Evolutionary conservation across 2,113 vertebrate genomes (phyloP), one percentile per base, ranked within the genome.

Genomic region (Gymnocephalus cernua): DNA sequence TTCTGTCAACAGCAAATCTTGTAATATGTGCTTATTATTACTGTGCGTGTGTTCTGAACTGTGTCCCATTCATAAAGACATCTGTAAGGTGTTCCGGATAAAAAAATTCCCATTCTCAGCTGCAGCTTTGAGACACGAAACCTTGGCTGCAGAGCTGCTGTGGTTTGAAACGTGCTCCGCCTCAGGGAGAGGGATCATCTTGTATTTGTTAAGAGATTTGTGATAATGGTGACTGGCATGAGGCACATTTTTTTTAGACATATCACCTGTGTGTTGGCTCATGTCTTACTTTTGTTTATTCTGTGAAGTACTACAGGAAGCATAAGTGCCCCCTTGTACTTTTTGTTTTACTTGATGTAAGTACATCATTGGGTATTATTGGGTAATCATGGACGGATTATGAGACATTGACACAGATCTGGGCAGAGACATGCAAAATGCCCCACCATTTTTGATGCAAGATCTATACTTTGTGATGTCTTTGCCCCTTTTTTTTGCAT

Each of bases 191-290:
- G 13, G 64, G 73, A 81, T 84, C 78, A 78, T 53, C 53, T 27
- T 4, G 15, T 65, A 25, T 81, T 81, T 84, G 29, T 62, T 25
- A 21, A 44, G 56, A 83, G 77, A 78, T 87, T 65, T 74, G 44
- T 57, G 79, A 70, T 74, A 38, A 79, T 65, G 35, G 53, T 19
- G 48, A 50, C 53, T 71, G 74, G 58, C 69, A 67, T 62, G 38
- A 71, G 35, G 57, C 14, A 62, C 50, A 29, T 27, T 68, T 63
- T 82, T 54, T 79, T 82, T 4, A 78, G 25, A 35, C 15, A 29
- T 61, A 51, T 77, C 65, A 59, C 58, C 45, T 75, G 44, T 71
- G 44, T 4, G 21, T 38, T 61, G 25, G 32, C 29, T 74, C 44
- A 29, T 23, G 50, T 38, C 18, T 44, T 48, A 2, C n/a, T 35